Conservation (phyloP, 2,113 vertebrate genomes). For the Pitta sordida region DNA sequence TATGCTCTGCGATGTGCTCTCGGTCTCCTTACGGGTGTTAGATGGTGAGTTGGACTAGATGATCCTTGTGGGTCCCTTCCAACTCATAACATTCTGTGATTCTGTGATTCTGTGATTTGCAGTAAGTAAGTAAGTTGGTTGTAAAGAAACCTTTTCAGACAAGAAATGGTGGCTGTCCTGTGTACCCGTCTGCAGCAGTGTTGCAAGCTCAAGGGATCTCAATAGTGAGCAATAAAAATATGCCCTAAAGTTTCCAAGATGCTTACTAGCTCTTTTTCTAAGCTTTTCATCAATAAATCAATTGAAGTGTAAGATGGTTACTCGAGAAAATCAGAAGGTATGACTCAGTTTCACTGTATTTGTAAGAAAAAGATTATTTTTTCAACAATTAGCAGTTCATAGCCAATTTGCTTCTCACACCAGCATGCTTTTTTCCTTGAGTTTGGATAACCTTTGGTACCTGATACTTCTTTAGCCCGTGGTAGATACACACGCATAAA, state of each 20-base stretch:
- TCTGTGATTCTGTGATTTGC: too few species aligned
- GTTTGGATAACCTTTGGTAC: neutral
- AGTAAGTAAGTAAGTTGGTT: neutral
- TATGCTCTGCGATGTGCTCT: too few species aligned
- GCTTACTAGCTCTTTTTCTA: conserved; percentile 4
- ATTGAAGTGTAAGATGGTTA: neutral
- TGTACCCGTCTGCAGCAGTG: neutral
- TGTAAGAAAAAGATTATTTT: neutral
- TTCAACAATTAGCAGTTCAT: neutral
- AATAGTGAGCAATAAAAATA: neutral
- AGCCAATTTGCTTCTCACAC: neutral
- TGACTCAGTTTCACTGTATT: neutral
- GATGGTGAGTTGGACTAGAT: too few species aligned
- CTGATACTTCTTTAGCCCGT: neutral
- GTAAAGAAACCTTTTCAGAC: neutral
- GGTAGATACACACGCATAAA: neutral
- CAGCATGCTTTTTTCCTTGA: neutral
- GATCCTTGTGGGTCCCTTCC: too few species aligned
- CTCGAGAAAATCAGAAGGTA: conserved; percentile 7
- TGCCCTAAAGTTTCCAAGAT: neutral
- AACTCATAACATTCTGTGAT: too few species aligned
- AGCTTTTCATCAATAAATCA: conserved; percentile 35
- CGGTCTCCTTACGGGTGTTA: too few species aligned
- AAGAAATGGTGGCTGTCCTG: neutral
- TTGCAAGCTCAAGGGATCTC: conserved; percentile 4